Percentiles rank a stretch among this genome's conserved stretches.
Conservation (phyloP, 2,797 vertebrate genomes). For the Lophius americanus region DNA sequence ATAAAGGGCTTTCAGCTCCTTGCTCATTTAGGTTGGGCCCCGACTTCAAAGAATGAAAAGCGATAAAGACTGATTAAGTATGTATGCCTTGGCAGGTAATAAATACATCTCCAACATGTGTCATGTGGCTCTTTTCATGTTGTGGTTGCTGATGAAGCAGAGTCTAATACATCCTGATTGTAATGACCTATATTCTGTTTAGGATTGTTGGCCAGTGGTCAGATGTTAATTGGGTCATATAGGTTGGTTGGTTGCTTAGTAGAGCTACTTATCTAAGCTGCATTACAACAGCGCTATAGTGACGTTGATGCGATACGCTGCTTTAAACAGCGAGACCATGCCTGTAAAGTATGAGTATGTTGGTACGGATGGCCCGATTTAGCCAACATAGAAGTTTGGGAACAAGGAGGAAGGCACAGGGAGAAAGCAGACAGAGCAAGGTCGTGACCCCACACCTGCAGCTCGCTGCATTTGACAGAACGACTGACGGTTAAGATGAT, state of each 20-base stretch:
- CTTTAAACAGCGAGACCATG: conserved; percentile 27
- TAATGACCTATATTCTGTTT: conserved; percentile 44
- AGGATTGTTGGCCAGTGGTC: conserved; percentile 31
- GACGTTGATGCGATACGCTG: conserved; percentile 45
- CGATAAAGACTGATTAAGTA: conserved; percentile 32
- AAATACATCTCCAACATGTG: conserved; percentile 11
- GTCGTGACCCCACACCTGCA: conserved; percentile 48
- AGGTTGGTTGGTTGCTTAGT: conserved; percentile 27
- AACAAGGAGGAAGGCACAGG: conserved; percentile 81
- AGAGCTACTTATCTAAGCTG: background rate
- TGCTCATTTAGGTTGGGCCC: no score
- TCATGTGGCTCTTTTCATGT: conserved; percentile 1
- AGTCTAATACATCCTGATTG: conserved; percentile 52
- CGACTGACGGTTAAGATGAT: conserved; percentile 45
- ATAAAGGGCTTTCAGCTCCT: background rate
- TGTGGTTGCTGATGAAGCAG: conserved; percentile 44
- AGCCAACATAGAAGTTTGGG: conserved; percentile 44
- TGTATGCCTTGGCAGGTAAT: conserved; percentile 39
- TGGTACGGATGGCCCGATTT: conserved; percentile 26
- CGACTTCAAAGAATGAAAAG: conserved; percentile 19
- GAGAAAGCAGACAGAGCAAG: conserved; percentile 60
- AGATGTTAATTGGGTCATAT: conserved; percentile 43
- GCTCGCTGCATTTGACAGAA: conserved; percentile 56
- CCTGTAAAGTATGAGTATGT: conserved; percentile 31
- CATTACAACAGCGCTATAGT: conserved; percentile 16